Percentiles rank a stretch among this genome's conserved stretches.
These are phyloP conservation scores for Ancistrus triradiatus DNA, from an alignment of 2,113 vertebrate species.

Conservation along the genomic window DNA sequence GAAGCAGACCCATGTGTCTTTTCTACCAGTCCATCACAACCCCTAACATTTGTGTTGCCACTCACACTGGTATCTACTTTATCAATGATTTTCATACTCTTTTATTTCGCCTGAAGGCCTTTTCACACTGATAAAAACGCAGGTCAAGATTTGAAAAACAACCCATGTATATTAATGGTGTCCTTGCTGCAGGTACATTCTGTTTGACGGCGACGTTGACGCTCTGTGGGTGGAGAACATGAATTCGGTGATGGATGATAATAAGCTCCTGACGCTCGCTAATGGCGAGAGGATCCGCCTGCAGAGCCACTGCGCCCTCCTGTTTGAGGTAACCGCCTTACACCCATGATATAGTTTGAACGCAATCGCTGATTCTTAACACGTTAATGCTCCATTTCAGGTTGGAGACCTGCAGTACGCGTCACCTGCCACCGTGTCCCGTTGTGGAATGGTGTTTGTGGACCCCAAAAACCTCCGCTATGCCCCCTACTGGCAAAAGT, in stretches of 20 bases:
- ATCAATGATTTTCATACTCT: too few species aligned
- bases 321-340: conserved; percentile 83
- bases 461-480: conserved; percentile 93
- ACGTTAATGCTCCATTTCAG: conserved; percentile 56
- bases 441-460: conserved; percentile 96
- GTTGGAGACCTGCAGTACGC: conserved; percentile 94
- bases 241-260: conserved; percentile 99
- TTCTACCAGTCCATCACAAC: too few species aligned
- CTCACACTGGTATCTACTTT: too few species aligned
- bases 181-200: conserved; percentile 78
- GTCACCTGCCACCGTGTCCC: conserved; percentile 94
- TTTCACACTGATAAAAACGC: neutral
- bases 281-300: conserved; percentile 93
- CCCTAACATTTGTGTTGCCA: too few species aligned
- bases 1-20: too few species aligned
- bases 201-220: conserved; percentile 96
- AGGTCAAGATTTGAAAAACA: neutral
- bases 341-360: too few species aligned
- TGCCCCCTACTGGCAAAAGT: conserved; percentile 86
- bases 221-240: conserved; percentile 98
- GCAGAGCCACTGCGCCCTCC: conserved; percentile 84
- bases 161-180: neutral
- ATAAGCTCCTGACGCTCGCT: conserved; percentile 89
- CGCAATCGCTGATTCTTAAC: too few species aligned
- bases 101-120: too few species aligned